These are phyloP conservation scores for Stegana nigrithorax DNA, from an alignment of 2,888 invertebrate genomes.

Conservation along the genomic window DNA sequence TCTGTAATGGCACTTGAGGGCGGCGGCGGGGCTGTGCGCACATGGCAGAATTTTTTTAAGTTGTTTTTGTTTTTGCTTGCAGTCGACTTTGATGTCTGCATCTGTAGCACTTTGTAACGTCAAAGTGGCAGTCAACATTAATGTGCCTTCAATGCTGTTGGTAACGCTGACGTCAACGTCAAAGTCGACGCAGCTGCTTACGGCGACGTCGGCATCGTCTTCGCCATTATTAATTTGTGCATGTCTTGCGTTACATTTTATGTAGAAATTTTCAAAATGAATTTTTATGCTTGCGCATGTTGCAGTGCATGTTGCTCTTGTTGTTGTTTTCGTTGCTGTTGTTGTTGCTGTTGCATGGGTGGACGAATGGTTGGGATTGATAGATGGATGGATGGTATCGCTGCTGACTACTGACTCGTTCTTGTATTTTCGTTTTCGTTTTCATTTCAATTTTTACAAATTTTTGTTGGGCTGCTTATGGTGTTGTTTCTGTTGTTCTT, in stretches of 20 bases:
- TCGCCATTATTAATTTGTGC: constrained; percentile 51
- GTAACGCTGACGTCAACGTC: too few relatives aligned
- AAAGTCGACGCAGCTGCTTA: too few relatives aligned
- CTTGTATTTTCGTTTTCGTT: background rate
- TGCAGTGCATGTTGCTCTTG: constrained; percentile 23
- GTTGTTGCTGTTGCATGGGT: background rate
- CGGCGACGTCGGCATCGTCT: too few relatives aligned
- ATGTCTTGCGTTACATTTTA: constrained; percentile 40
- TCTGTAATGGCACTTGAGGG: too few relatives aligned
- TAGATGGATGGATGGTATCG: constrained; percentile 15
- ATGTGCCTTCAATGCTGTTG: constrained; percentile 28
- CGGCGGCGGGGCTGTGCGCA: too few relatives aligned
- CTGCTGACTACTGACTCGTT: constrained; percentile 23
- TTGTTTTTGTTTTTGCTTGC: too few relatives aligned
- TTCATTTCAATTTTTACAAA: background rate
- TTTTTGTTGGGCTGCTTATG: constrained; percentile 16
- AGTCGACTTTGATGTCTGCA: constrained; percentile 48
- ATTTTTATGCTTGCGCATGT: constrained; percentile 43
- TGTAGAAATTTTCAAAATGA: constrained; percentile 44
- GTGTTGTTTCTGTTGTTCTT: background rate
- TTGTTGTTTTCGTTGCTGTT: background rate
- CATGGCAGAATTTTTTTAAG: too few relatives aligned
- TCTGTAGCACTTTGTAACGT: constrained; percentile 19
- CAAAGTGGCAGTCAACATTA: background rate
- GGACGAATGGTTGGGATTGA: background rate